phyloP scores from a whole-genome alignment of 2,888 invertebrate genomes.

The Papilio protenor region DNA sequence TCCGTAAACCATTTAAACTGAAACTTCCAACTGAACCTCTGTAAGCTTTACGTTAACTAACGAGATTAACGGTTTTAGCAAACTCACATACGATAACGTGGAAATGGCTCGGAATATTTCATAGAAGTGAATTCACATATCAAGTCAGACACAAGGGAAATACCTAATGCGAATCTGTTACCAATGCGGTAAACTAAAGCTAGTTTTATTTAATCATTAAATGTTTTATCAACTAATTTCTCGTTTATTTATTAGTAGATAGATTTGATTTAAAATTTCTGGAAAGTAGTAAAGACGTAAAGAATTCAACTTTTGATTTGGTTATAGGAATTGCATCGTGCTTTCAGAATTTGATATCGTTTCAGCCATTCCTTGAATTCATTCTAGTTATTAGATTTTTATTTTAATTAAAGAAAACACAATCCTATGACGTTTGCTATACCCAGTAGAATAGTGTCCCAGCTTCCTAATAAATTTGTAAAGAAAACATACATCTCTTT shows the following conservation, averaged over 20 bases:
- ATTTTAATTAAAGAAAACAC: not conserved
- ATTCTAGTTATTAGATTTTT: not conserved
- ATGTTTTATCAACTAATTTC: not conserved
- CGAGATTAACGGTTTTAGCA: slow-evolving; percentile 24
- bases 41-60: slow-evolving; percentile 37
- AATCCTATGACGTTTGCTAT: not conserved
- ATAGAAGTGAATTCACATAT: slow-evolving; percentile 30
- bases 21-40: slow-evolving; percentile 18
- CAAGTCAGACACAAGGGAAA: slow-evolving; percentile 10
- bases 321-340: not conserved
- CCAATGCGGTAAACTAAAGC: not conserved
- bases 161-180: slow-evolving; percentile 4
- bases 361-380: not conserved
- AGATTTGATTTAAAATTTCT: no score
- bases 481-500: not conserved
- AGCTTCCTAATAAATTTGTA: not conserved
- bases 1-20: slow-evolving; percentile 10
- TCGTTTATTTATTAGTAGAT: not conserved
- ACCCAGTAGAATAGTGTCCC: not conserved
- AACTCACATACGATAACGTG: slow-evolving; percentile 24
- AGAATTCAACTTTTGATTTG: not conserved
- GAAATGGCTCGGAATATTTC: slow-evolving; percentile 18
- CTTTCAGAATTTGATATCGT: not conserved
- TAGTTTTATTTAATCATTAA: not conserved
- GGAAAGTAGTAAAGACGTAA: no score